A percentile compares a stretch with the other conserved stretches of the same genome.
Evolutionary conservation across 1,140 invertebrate genomes (phyloP).

Genomic region (Orchesella cincta): DNA sequence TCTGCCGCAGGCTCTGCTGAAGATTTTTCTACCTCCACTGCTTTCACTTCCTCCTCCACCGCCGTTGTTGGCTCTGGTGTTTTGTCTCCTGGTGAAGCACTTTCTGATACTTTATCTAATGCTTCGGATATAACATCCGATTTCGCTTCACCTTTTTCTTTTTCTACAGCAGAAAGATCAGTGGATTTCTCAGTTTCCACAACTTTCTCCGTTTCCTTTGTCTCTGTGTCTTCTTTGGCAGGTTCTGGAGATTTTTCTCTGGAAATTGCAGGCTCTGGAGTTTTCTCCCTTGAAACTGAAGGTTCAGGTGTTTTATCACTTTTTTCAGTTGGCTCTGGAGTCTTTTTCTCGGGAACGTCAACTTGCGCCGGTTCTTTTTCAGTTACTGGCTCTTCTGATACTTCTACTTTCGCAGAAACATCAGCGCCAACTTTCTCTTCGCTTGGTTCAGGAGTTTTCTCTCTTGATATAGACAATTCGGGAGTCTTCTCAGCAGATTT

Average conservation of each 20-base stretch:
- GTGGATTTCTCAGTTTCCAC: no score
- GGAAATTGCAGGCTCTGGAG: background rate
- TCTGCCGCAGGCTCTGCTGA: background rate
- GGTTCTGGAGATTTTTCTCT: conserved; percentile 5
- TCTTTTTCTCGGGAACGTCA: conserved; percentile 8
- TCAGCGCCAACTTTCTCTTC: background rate
- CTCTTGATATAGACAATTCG: background rate
- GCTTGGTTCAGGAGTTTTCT: background rate
- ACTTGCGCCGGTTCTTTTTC: no score
- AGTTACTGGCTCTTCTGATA: background rate
- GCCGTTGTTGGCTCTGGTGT: conserved; percentile 15
- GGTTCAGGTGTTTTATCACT: background rate
- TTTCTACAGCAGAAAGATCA: no score
- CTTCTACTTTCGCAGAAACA: background rate
- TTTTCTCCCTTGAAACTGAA: conserved; percentile 1
- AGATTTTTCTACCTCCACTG: background rate
- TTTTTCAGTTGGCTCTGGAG: background rate
- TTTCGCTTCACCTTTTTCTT: no score
- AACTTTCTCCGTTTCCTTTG: no score
- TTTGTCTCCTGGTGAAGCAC: no score
- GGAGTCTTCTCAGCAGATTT: background rate
- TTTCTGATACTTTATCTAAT: no score
- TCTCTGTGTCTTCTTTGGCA: conserved; percentile 55
- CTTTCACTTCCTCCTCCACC: no score
- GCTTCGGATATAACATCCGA: no score